Base-by-base conservation (phyloP, 2,797 vertebrate genomes). In the Gila robusta region DNA sequence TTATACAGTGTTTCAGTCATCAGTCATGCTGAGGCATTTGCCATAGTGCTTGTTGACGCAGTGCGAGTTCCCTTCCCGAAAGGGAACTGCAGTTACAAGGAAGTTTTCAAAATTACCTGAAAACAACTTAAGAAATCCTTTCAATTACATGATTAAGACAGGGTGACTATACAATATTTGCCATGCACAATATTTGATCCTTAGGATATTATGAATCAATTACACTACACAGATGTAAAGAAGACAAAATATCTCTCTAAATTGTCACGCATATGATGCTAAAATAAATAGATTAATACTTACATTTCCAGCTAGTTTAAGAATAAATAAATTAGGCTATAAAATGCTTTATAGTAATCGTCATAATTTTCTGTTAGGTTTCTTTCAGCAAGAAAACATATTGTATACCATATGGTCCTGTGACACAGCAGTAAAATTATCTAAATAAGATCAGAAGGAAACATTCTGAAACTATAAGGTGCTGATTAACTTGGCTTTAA, bases 361-460 rank as follows among this genome's bases (percentile, higher is more conserved):
- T 52, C 5, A 74, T 21, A 9, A 9, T n/a, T 41, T 71, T n/a
- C 23, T 59, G 4, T 23, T 59, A 23, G 54, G 56, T 16, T 64
- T 64, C 12, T 6, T 64, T 28, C 5, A 64, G 12, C 26, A 17
- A 66, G 28, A 32, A 66, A 17, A 66, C 26, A 28, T 64, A 28
- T 64, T 14, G 1, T 7, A 28, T 16, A 64, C 62, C 62, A 64
- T 62, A 26, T 14, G n/a, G 14, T 64, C 12, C 26, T 66, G n/a
- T 62, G 26, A 66, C 62, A 66, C 73, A 96, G 77, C 88, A 97
- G 90, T 82, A 96, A 93, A 70, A 94, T 26, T 62, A 96, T 90
- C 81, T 23, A 86, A 93, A 97, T 70, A 83, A 97, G 94, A 70
- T 92, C 90, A 72, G 91, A 92, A 1, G 96, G 94, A 90, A 95